Percentiles rank a stretch among this genome's conserved stretches.
phyloP scores from a whole-genome alignment of 2,888 invertebrate species.

The Scaptomyza cyrtandrae region DNA sequence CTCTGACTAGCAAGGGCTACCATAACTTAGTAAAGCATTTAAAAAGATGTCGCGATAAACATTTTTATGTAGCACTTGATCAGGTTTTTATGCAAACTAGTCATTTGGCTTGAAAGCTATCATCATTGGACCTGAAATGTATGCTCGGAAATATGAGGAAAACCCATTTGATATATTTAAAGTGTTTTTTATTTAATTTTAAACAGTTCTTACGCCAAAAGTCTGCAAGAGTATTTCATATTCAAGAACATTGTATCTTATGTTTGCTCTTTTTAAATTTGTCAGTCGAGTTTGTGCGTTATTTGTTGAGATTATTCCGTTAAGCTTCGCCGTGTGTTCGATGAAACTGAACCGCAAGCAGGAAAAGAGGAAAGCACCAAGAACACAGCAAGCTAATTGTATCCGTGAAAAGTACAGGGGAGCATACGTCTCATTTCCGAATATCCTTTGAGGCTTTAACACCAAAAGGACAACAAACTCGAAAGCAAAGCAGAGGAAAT shows the following conservation, averaged over 20 bases:
- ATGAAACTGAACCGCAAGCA: constrained; percentile 38
- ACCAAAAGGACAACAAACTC: constrained; percentile 3
- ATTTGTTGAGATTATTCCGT: constrained; percentile 52
- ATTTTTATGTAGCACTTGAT: background rate
- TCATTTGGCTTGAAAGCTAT: background rate
- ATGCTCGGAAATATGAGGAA: background rate
- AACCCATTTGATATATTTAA: no score
- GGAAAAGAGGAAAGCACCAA: constrained; percentile 4
- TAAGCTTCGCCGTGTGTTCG: constrained; percentile 4
- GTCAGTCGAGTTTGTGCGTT: constrained; percentile 52
- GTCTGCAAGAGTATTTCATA: background rate
- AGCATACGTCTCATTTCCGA: constrained; percentile 2
- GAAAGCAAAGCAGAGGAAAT: constrained; percentile 1
- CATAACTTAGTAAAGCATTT: background rate
- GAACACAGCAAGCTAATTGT: constrained; percentile 16
- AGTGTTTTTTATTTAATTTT: no score
- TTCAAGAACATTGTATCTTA: background rate
- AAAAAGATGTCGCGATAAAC: background rate
- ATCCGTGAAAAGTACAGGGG: background rate
- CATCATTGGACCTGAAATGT: background rate
- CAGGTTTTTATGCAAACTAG: background rate
- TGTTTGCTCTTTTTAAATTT: background rate
- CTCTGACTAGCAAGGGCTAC: background rate
- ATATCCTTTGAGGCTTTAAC: constrained; percentile 39
- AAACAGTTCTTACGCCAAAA: no score